Evolutionary conservation across 2,888 invertebrate species (phyloP).

Genomic region (Agapostemon virescens): DNA sequence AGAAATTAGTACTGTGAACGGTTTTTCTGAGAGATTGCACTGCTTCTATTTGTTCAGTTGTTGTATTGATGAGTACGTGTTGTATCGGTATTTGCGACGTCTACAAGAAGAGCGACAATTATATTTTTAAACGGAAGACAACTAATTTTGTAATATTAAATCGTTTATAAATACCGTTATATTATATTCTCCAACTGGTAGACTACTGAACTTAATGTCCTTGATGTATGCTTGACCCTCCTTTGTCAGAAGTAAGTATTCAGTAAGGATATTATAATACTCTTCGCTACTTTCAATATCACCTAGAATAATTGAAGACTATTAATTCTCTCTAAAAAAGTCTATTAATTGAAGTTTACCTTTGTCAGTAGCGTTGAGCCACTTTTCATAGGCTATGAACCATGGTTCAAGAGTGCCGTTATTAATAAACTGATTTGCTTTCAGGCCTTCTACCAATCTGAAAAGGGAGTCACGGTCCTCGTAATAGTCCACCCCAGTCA

Average conservation of each 20-base stretch:
- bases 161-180: constrained; percentile 74
- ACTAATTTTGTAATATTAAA: background rate
- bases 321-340: background rate
- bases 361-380: constrained; percentile 68
- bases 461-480: constrained; percentile 73
- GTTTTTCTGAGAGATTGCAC: constrained; percentile 75
- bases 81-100: constrained; percentile 77
- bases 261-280: constrained; percentile 75
- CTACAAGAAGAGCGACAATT: constrained; percentile 59
- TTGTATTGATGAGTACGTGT: constrained; percentile 75
- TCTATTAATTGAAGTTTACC: constrained; percentile 57
- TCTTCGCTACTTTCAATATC: constrained; percentile 74
- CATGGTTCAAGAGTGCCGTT: constrained; percentile 76
- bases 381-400: constrained; percentile 75
- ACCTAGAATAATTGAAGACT: background rate
- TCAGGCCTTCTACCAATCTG: constrained; percentile 69
- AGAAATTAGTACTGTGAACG: constrained; percentile 71
- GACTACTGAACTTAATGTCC: constrained; percentile 76
- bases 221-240: constrained; percentile 77
- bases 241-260: constrained; percentile 76
- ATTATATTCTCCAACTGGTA: constrained; percentile 76
- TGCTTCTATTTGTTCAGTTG: constrained; percentile 74
- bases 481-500: constrained; percentile 77
- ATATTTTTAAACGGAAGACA: background rate
- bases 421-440: constrained; percentile 76